These are phyloP conservation scores for Vulpes vulpes DNA, from an alignment of 2,113 vertebrate genomes.

Conservation along the genomic window DNA sequence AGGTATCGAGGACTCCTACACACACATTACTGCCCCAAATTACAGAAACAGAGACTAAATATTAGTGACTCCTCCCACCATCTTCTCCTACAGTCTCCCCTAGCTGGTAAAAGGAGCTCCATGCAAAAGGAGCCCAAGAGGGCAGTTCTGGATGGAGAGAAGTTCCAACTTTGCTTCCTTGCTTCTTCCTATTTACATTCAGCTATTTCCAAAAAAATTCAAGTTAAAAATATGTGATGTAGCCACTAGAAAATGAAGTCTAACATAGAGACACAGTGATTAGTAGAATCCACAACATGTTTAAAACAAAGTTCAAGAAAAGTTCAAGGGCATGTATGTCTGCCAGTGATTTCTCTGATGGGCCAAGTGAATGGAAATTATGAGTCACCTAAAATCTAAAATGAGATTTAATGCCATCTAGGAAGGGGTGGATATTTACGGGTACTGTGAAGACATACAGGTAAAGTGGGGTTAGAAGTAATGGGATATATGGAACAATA, in stretches of 20 bases:
- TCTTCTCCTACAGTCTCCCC: not conserved
- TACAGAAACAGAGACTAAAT: not conserved
- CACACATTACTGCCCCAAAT: not conserved
- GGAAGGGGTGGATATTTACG: slow-evolving; percentile 63
- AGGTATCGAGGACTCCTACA: not conserved
- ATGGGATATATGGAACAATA: not conserved
- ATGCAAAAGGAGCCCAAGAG: not conserved
- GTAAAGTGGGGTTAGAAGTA: not conserved
- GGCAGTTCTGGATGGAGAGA: slow-evolving; percentile 1
- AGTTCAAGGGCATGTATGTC: not conserved
- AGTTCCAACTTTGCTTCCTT: not conserved
- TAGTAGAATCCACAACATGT: slow-evolving; percentile 45
- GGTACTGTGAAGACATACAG: slow-evolving; percentile 12
- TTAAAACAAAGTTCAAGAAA: not conserved
- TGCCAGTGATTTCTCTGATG: slow-evolving; percentile 33
- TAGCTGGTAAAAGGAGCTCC: not conserved
- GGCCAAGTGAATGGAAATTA: slow-evolving; percentile 2
- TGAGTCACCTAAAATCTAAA: slow-evolving; percentile 56
- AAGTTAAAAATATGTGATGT: slow-evolving; percentile 62
- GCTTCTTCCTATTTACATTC: slow-evolving; percentile 72
- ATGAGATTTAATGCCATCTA: slow-evolving; percentile 70
- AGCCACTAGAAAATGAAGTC: slow-evolving; percentile 63
- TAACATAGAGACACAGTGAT: slow-evolving; percentile 69
- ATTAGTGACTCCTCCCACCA: not conserved
- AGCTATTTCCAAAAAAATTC: slow-evolving; percentile 52